Evolutionary conservation across 2,888 invertebrate species (phyloP), one percentile per base, ranked within the genome.

Genomic region (Marronus borbonicus): DNA sequence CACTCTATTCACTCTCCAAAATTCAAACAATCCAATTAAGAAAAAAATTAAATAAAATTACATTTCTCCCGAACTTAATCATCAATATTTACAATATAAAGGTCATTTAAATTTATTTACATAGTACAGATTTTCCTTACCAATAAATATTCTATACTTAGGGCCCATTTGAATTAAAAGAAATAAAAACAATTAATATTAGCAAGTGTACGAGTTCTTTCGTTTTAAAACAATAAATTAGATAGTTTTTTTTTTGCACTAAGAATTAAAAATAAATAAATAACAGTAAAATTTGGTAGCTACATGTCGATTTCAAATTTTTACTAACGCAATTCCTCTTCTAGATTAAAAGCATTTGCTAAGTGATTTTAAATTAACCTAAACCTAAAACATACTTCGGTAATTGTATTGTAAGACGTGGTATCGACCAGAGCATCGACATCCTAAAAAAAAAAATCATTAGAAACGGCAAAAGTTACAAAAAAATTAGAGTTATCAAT

Each of bases 321-420:
- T 31, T 14, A 12, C 31, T 28, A 44, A 8, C 24, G 44, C 8
- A 3, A n/a, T 28, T 62, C 62, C 1, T 55, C n/a, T 28, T 62
- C 14, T 58, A 60, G 62, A 14, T 31, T 62, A 24, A 24, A 62
- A 31, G 24, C 17, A 58, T 58, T 66, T 39, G 8, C n/a, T 66
- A 68, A 49, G 12, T 12, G 50, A 50, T 50, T 65, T 52, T 10
- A 74, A n/a, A 44, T 83, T 87, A 96, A 86, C 95, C 95, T 85
- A 95, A 91, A 80, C 95, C 95, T 90, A 96, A 91, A 83, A 96
- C 95, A 88, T 95, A 96, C 90, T 95, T 96, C 86, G 96, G 96
- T 90, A 96, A 91, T 89, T 94, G 93, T 88, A 93, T 94, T 78
- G 94, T 94, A 86, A 94, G 93, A 89, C 95, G 93, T 83, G 96